Base-by-base conservation (phyloP, 2,113 vertebrate genomes). In the Galbula dea region DNA sequence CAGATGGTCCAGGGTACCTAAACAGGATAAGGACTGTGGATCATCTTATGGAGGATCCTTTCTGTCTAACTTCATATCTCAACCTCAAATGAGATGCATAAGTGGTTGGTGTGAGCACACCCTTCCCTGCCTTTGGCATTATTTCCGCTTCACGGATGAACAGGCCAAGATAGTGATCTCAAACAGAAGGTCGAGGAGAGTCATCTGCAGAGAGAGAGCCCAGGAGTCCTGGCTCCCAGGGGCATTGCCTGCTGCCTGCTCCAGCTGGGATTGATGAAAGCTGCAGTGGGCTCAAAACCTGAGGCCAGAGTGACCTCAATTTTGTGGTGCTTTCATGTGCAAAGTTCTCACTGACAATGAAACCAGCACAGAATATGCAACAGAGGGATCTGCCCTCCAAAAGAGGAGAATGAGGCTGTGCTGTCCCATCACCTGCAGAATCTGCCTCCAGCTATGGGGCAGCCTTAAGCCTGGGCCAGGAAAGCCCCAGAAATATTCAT, bases 91-190 rank as follows among this genome's bases (percentile, higher is more conserved):
- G 22, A 80, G 92, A 86, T 89, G 75, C 34, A 11, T 34, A 86
- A 89, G 41, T 88, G 63, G 72, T 58, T 69, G 85, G 63, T 91
- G 87, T 73, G 79, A 62, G 74, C 79, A 58, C 79, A 77, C 75
- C 82, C 67, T 62, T 93, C 72, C 72, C 59, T 79, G 85, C 87
- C 82, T 85, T 37, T 77, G 26, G 84, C 84, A 62, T 96, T 94
- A 91, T 91, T 96, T 90, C 90, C 34, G 15, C 81, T 94, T 95
- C 82, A 93, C 2, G 32, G 82, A 83, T 91, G 92, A 96, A 45
- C 67, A 94, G 91, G 71, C 75, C 79, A 32, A 76, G 87, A 94
- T 61, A 95, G 79, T 0, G 27, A 86, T 96, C 94, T 95, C 68
- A 83, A 85, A 77, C 82, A 92, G 89, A 78, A 94, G 91, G 89